phyloP scores from a whole-genome alignment of 1,140 invertebrate genomes.

The Saxidomus purpurata region DNA sequence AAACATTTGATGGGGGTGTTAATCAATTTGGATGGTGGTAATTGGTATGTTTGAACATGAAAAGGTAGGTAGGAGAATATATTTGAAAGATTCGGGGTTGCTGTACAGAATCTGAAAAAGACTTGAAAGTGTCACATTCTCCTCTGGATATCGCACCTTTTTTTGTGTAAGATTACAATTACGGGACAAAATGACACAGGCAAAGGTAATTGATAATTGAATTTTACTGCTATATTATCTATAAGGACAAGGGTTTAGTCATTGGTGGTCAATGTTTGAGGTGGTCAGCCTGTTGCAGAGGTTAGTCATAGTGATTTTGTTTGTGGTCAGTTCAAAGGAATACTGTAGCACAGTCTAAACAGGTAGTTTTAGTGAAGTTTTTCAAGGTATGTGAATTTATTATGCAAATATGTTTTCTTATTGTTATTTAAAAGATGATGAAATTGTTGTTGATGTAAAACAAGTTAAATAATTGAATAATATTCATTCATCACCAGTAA shows the following conservation, averaged over 20 bases:
- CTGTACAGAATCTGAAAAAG: neutral
- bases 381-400: too few relatives aligned
- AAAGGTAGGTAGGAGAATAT: constrained; percentile 4
- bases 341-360: too few relatives aligned
- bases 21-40: constrained; percentile 42
- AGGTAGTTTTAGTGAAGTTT: too few relatives aligned
- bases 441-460: too few relatives aligned
- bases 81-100: neutral
- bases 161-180: neutral
- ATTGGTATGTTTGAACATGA: constrained; percentile 48
- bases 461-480: too few relatives aligned
- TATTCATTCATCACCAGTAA: too few relatives aligned
- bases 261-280: constrained; percentile 19
- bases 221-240: constrained; percentile 38
- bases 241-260: neutral
- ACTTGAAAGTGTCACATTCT: constrained; percentile 50
- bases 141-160: constrained; percentile 2
- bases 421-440: too few relatives aligned
- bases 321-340: too few relatives aligned
- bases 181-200: constrained; percentile 27
- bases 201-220: constrained; percentile 21
- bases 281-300: neutral
- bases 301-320: neutral
- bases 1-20: constrained; percentile 61
- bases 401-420: too few relatives aligned